Conservation (phyloP, 2,113 vertebrate genomes). For the Axis porcinus region DNA sequence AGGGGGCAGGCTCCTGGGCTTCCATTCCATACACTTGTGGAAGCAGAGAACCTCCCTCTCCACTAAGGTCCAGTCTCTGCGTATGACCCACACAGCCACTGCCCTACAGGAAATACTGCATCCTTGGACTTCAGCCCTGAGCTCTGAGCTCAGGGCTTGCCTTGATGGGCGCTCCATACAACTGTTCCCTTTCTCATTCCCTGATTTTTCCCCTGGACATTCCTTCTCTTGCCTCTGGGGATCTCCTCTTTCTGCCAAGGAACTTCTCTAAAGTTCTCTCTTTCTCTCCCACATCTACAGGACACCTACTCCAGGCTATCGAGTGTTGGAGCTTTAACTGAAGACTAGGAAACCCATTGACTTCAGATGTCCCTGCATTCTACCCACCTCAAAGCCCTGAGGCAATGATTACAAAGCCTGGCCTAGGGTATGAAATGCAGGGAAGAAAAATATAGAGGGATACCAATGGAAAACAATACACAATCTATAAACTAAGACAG, state of each 20-base stretch:
- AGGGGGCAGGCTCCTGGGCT: background rate
- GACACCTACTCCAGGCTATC: background rate
- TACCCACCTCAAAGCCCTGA: background rate
- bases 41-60: background rate
- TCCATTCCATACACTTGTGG: background rate
- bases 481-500: background rate
- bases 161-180: accelerated
- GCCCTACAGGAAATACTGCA: accelerated
- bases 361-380: background rate
- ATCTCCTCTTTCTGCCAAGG: background rate
- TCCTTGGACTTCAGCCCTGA: accelerated
- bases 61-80: background rate
- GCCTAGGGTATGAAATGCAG: background rate
- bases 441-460: background rate
- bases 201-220: background rate
- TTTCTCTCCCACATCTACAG: background rate
- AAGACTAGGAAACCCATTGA: background rate
- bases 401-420: background rate
- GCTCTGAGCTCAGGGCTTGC: background rate
- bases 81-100: accelerated
- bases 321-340: background rate
- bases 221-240: background rate
- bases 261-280: background rate
- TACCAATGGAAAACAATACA: background rate
- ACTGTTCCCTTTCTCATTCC: background rate